Percentiles rank a stretch among this genome's conserved stretches.
Evolutionary conservation across 2,888 invertebrate genomes (phyloP).

Genomic region (Thalpophila matura): DNA sequence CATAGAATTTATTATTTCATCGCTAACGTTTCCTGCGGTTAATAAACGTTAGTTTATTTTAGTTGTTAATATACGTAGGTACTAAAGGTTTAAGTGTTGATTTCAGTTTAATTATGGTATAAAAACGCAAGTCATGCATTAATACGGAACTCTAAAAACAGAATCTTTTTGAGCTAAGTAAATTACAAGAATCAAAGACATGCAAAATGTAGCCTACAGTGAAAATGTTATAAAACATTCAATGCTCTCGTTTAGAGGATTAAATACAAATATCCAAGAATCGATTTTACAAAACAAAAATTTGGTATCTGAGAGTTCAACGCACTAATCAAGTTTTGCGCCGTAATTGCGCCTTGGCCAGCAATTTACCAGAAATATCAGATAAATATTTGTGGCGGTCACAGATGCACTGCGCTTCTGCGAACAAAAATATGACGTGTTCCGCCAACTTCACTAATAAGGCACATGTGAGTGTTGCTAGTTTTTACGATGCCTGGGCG

Average conservation of each 20-base stretch:
- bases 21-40: conserved; percentile 29
- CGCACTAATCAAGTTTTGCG: conserved; percentile 71
- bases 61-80: conserved; percentile 28
- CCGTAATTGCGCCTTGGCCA: conserved; percentile 67
- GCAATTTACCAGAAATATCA: conserved; percentile 76
- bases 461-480: conserved; percentile 39
- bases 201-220: conserved; percentile 9
- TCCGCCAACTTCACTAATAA: conserved; percentile 49
- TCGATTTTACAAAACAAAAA: conserved; percentile 36
- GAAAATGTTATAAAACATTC: conserved; percentile 12
- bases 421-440: conserved; percentile 70
- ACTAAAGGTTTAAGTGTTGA: conserved; percentile 24
- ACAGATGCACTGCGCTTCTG: conserved; percentile 61
- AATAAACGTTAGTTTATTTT: conserved; percentile 28
- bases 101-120: conserved; percentile 35
- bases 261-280: conserved; percentile 33
- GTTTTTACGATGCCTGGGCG: conserved; percentile 45
- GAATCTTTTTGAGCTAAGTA: too few relatives aligned
- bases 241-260: conserved; percentile 27
- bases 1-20: conserved; percentile 31
- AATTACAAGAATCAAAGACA: conserved; percentile 11
- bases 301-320: conserved; percentile 69
- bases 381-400: conserved; percentile 78
- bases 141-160: conserved; percentile 7
- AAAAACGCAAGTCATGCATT: conserved; percentile 27